Evolutionary conservation across 2,113 vertebrate genomes (phyloP), one percentile per base, ranked within the genome.

Genomic region (Vicugna pacos): DNA sequence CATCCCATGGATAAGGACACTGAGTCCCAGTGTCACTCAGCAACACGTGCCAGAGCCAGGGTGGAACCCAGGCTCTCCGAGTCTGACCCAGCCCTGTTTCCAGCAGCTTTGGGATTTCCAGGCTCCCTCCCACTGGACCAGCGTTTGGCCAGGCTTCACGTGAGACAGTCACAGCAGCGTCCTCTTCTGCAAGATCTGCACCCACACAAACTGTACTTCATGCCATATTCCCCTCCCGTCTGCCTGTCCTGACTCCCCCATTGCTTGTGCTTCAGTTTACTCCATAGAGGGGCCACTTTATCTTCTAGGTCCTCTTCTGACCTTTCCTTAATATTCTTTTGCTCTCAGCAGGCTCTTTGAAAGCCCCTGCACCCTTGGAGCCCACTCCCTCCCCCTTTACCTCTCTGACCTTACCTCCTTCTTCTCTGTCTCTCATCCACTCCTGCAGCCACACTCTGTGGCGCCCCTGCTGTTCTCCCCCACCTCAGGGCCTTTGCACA

Each of bases 401-500:
- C 20, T 75, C 35, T 48, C 58, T 58, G 64, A 22, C 48, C 54
- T 52, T 20, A 15, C 8, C 30, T 30, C 19, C 22, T 64, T 19
- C 7, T 17, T 1, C 32, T 50, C 13, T 80, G 56, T 15, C 35
- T 38, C 54, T 80, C 67, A 13, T 8, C 48, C 13, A 13, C 11
- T 75, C 30, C 76, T 24, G 20, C 12, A 56, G 60, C 35, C 42
- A 24, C 52, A n/a, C 1, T 42, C 38, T 42, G 38, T 4, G 22
- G 35, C 58, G 30, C 64, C 52, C n/a, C 76, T 46, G 58, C 35
- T 50, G 14, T n/a, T 54, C 14, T 54, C 42, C 26, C 30, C 50
- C 12, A 12, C 69, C 48, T 50, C 73, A 69, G 70, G 92, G 9
- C 69, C 89, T 98, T 95, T 67, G 80, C 88, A 60, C 35, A 13